Evolutionary conservation across 2,113 vertebrate species (phyloP), one percentile per base, ranked within the genome.

Genomic region (Furnarius figulus): DNA sequence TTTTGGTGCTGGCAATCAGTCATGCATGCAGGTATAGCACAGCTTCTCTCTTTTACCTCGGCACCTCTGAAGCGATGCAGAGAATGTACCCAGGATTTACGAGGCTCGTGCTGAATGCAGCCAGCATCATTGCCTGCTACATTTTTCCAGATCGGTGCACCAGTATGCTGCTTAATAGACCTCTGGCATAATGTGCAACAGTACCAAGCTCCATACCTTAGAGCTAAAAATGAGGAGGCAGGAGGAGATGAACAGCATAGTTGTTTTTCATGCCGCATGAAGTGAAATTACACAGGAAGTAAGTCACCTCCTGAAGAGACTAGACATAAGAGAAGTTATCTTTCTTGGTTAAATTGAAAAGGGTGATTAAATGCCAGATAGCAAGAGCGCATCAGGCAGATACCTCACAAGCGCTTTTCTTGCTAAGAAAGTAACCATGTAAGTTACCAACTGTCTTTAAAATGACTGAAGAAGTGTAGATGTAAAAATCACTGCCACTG

Each of bases 111-210:
- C 76, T 83, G 95, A 87, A 87, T 90, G 77, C 86, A 92, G 96
- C 85, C 70, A 52, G 90, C 80, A 37, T 93, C 92, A 86, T 49
- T 77, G 90, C 72, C 92, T 96, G 93, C 84, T 96, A 37, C 83
- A 68, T 96, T 96, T 96, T 95, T 97, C 96, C 92, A 96, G 86
- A 65, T 94, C 58, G 6, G 73, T 95, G 92, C 93, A 82, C 92
- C 93, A 92, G 96, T 94, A 90, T 95, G 93, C 84, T 94, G 88
- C 80, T 96, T 96, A 96, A 95, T 96, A 96, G 95, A 93, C 89
- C 96, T 62, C 91, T 90, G 89, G 95, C 90, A 70, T 93, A 89
- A 96, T 79, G 93, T 84, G 92, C 70, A 90, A 55, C 18, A 25
- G 49, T 55, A 93, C 75, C 0, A 8, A 94, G 88, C 79, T 86